Base-by-base conservation (phyloP, 2,113 vertebrate genomes). In the Bujurquina vittata region DNA sequence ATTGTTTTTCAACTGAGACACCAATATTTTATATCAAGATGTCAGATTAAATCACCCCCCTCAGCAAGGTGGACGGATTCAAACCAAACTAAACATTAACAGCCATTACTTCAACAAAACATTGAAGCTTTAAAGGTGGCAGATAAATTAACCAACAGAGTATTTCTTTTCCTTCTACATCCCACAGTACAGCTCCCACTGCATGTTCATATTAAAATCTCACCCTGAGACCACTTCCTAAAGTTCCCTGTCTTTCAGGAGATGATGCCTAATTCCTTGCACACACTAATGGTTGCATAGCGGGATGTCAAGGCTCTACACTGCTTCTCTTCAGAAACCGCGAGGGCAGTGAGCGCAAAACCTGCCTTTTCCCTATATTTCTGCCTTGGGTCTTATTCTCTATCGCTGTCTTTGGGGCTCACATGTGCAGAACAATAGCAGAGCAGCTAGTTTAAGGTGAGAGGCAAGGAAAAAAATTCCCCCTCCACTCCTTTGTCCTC, bases 241-340 rank as follows among this genome's bases (percentile, higher is more conserved):
- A 81, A 80, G 63, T 7, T 4, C 7, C 69, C 9, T 2, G 7
- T 22, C 74, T 58, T 74, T 62, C 29, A 35, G 62, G 60, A 55
- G 65, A 20, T 33, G 61, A 77, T 5, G 15, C 40, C 78, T 35
- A 23, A 77, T 80, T 65, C 52, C n/a, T 55, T 46, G 80, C 80
- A 87, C 69, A 77, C 49, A 35, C 78, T 52, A 63, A 55, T 60
- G 20, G 29, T 89, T 90, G 31, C 72, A 61, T 88, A 91, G 87
- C 77, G 75, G 55, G 56, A 55, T 76, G 81, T 65, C 35, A 43
- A 43, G 31, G 52, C 52, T 56, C 22, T 14, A 22, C 60, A 0
- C 37, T 1, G 60, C 75, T 72, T 62, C 81, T 69, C 73, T 73
- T 22, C 1, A 15, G 56, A 78, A 78, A 8, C 29, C 77, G 61